Base-by-base conservation (phyloP, 2,113 vertebrate genomes). In the Centropus bengalensis region DNA sequence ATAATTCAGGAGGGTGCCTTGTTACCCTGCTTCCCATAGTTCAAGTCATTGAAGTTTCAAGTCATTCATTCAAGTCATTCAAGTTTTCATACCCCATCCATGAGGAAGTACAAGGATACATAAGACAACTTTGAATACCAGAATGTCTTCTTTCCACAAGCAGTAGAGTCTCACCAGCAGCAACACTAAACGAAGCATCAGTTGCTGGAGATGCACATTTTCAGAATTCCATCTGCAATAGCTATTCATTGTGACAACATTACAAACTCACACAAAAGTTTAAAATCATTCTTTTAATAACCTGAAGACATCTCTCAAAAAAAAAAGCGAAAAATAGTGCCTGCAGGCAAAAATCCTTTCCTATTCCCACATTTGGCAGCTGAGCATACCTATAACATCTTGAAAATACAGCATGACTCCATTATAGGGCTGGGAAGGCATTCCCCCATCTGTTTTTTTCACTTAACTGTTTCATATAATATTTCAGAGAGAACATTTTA, bases 381-480 rank as follows among this genome's bases (percentile, higher is more conserved):
- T 83, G 73, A 36, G 88, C 22, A 16, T 49, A 68, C 59, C 56
- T 92, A 5, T 51, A 86, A 59, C 80, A 92, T 88, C 89, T 91
- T 93, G 92, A 64, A 92, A 91, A 84, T 64, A n/a, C 76, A 91
- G 77, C 77, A 60, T 49, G 68, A 67, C 78, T 82, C 83, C 23
- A 11, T 36, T 82, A 24, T 30, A 85, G 36, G 58, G 17, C 69
- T 84, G 42, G 47, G 60, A 94, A 92, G 89, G 81, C 62, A 87
- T 93, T 86, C 47, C 81, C 47, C 86, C 82, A 74, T 88, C 91
- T 96, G 59, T 86, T 91, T 49, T 58, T 92, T 80, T 71, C 47
- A 56, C 36, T 78, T 75, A 36, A 12, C 32, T 84, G 12, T 60
- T 93, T 84, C 8, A 1, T 60, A 45, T 32, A 67, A 12, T 45